Conservation (phyloP, 1,140 invertebrate species). For the Brachionus rubens region DNA sequence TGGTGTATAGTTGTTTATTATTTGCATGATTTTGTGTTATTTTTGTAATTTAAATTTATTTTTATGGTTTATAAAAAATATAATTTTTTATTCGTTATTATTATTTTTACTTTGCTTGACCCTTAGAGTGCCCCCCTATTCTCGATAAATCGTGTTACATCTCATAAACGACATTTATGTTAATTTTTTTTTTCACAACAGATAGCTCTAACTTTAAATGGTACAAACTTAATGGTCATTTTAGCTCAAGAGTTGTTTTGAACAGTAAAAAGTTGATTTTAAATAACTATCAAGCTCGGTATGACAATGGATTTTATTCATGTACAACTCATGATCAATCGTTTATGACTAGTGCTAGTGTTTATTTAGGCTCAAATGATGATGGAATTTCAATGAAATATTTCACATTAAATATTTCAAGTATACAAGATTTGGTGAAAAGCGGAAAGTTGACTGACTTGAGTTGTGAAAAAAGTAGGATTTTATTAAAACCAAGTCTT, state of each 20-base stretch:
- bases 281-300: not conserved
- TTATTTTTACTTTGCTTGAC: no score
- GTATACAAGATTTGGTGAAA: not conserved
- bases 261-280: not conserved
- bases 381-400: not conserved
- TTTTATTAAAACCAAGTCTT: no score
- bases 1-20: no score
- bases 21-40: no score
- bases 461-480: no score
- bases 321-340: not conserved
- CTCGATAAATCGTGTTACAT: slow-evolving; percentile 31
- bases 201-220: not conserved
- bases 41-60: no score
- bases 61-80: no score
- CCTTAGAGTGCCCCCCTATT: no score
- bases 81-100: no score
- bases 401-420: not conserved
- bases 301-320: not conserved
- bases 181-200: not conserved
- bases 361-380: not conserved
- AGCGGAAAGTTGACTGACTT: no score
- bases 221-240: not conserved
- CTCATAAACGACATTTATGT: not conserved
- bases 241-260: not conserved
- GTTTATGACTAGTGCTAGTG: not conserved